Evolutionary conservation across 2,888 invertebrate species (phyloP).

Genomic region (Diaphora mendica): DNA sequence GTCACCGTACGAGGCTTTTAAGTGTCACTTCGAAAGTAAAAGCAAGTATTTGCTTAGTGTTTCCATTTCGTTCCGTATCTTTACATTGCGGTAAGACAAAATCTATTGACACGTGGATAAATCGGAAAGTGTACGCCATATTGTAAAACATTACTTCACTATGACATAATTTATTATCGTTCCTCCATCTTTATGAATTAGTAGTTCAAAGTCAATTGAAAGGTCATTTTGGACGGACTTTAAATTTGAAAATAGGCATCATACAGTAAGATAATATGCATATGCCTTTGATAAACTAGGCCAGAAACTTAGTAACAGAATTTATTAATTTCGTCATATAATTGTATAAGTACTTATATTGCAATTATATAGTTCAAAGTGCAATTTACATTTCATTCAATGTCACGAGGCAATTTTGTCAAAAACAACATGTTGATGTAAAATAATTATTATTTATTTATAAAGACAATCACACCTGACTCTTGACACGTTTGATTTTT

Average conservation of each 20-base stretch:
- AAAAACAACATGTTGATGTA: no score
- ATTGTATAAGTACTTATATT: no score
- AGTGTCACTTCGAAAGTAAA: conserved; percentile 53
- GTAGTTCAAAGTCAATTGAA: neutral
- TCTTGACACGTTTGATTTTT: neutral
- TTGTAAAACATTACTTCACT: neutral
- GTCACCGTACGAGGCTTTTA: conserved; percentile 36
- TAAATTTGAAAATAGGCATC: neutral
- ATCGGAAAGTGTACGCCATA: neutral
- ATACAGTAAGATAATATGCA: neutral
- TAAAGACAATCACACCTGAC: no score
- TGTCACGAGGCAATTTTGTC: no score
- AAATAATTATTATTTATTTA: no score
- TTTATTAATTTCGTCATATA: no score
- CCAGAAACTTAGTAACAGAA: no score
- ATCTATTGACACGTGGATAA: neutral
- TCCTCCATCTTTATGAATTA: neutral
- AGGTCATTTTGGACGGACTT: neutral
- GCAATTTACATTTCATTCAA: no score
- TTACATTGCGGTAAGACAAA: neutral
- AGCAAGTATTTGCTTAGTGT: conserved; percentile 36
- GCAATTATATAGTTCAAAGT: no score
- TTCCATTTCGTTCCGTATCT: conserved; percentile 35
- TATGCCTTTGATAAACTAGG: neutral
- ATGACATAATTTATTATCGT: neutral